Evolutionary conservation across 64 coral and sea anemone species (phyloP), one percentile per base, ranked within the genome.

Genomic region (Anthopleura sola): DNA sequence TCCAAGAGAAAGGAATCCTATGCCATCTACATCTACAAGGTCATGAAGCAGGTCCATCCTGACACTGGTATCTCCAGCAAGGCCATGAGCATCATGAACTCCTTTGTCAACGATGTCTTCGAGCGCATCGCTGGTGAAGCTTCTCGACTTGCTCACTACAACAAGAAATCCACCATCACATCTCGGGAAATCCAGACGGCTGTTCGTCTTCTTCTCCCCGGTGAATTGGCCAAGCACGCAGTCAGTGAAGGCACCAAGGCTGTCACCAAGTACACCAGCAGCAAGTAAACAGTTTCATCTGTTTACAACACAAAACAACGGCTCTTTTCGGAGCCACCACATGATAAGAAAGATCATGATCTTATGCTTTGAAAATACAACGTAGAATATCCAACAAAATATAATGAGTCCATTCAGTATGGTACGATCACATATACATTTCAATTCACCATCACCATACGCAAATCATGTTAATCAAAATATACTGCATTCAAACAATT

Each of bases 231-330:
- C 37, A 79, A 79, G 39, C 76, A 79, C 76, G 76, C 76, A 8
- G 76, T 79, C 76, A 79, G 76, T 79, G 76, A 79, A 79, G 76
- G 76, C 76, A 79, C 76, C 76, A 79, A 79, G 76, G 76, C 76
- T 48, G 76, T 79, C 76, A 79, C 76, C 76, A 79, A 79, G 76
- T 79, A 79, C 76, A 79, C 76, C 76, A 79, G 76, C 76, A 79
- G 76, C 76, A 79, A 79, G 76, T 79, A 79, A 79, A 79, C 76
- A 79, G 76, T 79, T 23, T 19, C 0, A n/a, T 24, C 44, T 79
- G 76, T 48, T 79, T 48, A n/a, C 39, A 79, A 48, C 36, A 26
- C 76, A 79, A 79, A 79, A 79, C 76, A 78, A 79, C 76, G 76
- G 76, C 76, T 79, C 76, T 79, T 79, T 79, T 79, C 47, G 76